Evolutionary conservation across 2,113 vertebrate species (phyloP), one percentile per base, ranked within the genome.

Genomic region (Phoenicopterus ruber): DNA sequence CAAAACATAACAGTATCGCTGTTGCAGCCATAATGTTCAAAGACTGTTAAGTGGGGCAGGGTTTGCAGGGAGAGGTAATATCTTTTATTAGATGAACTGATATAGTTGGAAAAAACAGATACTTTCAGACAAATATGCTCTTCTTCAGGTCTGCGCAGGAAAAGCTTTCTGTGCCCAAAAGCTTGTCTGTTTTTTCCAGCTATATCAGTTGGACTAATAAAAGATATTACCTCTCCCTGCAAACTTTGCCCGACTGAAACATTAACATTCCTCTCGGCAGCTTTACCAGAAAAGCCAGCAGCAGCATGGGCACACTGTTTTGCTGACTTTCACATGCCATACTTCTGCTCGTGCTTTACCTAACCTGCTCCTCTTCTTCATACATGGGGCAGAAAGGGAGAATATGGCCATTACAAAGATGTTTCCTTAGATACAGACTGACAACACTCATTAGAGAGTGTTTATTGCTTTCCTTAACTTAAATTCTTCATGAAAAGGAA

Each of bases 161-260:
- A 91, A 78, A 59, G 36, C 9, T 36, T 94, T 91, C 32, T 17
- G 9, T 74, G 83, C 59, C 86, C 63, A 84, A 72, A 86, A 84
- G 42, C 29, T 74, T 94, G 69, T 74, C 77, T 84, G 72, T 71
- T 95, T 95, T 94, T 97, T 96, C 93, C 77, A 84, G 0, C n/a
- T 86, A 10, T 92, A 89, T 95, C 80, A 49, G 25, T 61, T 80
- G 42, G 26, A 67, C 50, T 86, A 83, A 84, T 92, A 88, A 96
- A 95, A 84, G 50, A 55, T 54, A 50, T 13, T 89, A 8, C 67
- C 15, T 94, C 16, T 93, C 26, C 42, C 66, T 79, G 17, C 55
- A 91, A 54, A 66, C 25, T 85, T 36, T 81, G 34, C 63, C 28
- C 4, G 22, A 42, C 47, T 10, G 9, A 72, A 79, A 61, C 29